Evolutionary conservation across 2,113 vertebrate species (phyloP), one percentile per base, ranked within the genome.

Genomic region (Cacatua alba): DNA sequence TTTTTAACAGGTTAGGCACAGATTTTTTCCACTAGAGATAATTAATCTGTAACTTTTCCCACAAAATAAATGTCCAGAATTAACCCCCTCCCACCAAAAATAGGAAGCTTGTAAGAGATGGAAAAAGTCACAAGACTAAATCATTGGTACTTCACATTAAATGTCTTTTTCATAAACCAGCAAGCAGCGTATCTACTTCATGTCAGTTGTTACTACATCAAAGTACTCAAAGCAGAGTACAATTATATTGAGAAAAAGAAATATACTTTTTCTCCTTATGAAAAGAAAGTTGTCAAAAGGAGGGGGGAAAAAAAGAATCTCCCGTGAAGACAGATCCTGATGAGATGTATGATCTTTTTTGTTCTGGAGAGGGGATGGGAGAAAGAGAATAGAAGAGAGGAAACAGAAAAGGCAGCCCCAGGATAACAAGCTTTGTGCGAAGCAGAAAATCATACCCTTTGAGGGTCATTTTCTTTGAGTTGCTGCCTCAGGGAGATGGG

Each of bases 221-320:
- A 96, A 95, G 94, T 84, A 72, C 92, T 93, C 69, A 75, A 84
- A 90, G 94, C 57, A 92, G 83, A 93, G 94, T 84, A 93, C 77
- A 96, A 95, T 96, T 95, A 90, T 39, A 94, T 10, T 76, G 28
- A 69, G 64, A 91, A 94, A 90, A 95, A 83, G 52, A 88, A 75
- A 83, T 29, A 76, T 8, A 74, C 20, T 80, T 94, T 94, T 96
- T 85, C 67, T 94, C 29, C 77, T 90, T 88, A 82, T 91, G 65
- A 96, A 97, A 96, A 91, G 89, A 85, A 96, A 94, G 68, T 91
- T 92, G 94, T 85, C 91, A 94, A 94, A 96, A 91, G 33, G 21
- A 65, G 48, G 39, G 13, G 24, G 31, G 3, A 13, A 31, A 76
- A 71, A 79, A 48, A 41, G 68, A 92, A 55, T 67, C 82, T 94